A percentile compares a stretch with the other conserved stretches of the same genome.
Conservation (phyloP, 2,113 vertebrate species). For the Daboia siamensis region DNA sequence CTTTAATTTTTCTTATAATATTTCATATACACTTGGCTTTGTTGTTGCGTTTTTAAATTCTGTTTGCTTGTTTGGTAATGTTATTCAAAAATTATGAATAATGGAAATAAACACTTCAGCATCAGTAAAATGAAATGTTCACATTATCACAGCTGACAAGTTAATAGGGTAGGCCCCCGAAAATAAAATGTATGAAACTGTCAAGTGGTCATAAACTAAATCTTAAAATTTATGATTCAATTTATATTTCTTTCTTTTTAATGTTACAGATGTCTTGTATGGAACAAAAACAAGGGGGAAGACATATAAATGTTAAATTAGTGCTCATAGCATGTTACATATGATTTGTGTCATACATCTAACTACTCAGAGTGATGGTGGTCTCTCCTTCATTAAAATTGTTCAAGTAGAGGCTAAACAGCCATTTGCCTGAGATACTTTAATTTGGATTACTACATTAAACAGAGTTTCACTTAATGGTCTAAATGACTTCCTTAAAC, state of each 20-base stretch:
- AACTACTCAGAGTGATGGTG: neutral
- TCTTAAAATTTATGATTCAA: neutral
- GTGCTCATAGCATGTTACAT: neutral
- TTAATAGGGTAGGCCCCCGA: neutral
- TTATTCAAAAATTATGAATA: neutral
- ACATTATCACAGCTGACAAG: neutral
- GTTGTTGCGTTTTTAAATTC: neutral
- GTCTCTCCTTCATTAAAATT: neutral
- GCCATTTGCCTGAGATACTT: neutral
- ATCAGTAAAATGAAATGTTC: neutral
- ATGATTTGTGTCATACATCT: neutral
- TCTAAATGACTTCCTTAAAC: neutral
- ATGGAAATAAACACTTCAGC: neutral
- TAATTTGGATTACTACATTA: neutral
- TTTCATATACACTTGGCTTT: neutral
- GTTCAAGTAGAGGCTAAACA: neutral
- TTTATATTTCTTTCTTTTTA: neutral
- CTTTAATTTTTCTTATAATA: neutral
- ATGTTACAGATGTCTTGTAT: neutral
- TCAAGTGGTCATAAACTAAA: neutral
- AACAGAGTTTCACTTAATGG: neutral
- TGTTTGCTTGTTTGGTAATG: neutral
- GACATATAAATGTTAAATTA: neutral
- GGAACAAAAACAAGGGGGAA: neutral
- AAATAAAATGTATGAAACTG: neutral